phyloP scores from a whole-genome alignment of 2,113 vertebrate species.

The Lampris megalopsis region DNA sequence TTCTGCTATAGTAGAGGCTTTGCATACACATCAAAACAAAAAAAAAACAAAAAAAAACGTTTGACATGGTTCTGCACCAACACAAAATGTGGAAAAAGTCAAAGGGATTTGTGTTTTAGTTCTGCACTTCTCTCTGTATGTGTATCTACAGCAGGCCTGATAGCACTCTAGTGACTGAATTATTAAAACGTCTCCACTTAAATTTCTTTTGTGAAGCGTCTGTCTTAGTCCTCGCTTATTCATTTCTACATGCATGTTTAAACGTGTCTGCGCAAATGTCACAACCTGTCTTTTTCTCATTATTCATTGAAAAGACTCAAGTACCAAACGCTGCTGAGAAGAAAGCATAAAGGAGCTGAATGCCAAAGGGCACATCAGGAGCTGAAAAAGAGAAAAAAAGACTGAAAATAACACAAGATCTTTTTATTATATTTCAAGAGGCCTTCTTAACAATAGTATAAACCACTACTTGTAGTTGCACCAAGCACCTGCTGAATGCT shows the following conservation, averaged over 20 bases:
- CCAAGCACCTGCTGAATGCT: too few species aligned
- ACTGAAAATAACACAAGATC: not conserved
- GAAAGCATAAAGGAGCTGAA: constrained; percentile 5
- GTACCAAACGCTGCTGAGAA: not conserved
- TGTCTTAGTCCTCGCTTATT: constrained; percentile 1
- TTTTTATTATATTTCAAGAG: constrained; percentile 6
- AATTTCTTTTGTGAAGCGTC: too few species aligned
- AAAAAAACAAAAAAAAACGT: too few species aligned
- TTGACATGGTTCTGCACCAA: too few species aligned
- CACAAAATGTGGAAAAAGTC: not conserved
- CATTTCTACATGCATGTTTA: constrained; percentile 35
- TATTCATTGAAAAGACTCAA: constrained; percentile 32
- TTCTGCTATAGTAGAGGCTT: too few species aligned
- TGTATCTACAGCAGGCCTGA: not conserved
- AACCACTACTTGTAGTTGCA: constrained; percentile 1
- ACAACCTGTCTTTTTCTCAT: constrained; percentile 25
- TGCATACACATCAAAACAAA: too few species aligned
- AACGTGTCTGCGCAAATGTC: constrained; percentile 28
- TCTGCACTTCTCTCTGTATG: not conserved
- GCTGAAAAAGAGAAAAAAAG: not conserved
- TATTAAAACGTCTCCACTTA: too few species aligned
- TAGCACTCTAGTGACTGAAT: not conserved
- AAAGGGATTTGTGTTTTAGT: not conserved
- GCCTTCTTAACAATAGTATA: constrained; percentile 1
- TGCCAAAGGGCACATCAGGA: constrained; percentile 2